phyloP scores from a whole-genome alignment of 92 coral and sea anemone species.

The Zoanthus sansibaricus region DNA sequence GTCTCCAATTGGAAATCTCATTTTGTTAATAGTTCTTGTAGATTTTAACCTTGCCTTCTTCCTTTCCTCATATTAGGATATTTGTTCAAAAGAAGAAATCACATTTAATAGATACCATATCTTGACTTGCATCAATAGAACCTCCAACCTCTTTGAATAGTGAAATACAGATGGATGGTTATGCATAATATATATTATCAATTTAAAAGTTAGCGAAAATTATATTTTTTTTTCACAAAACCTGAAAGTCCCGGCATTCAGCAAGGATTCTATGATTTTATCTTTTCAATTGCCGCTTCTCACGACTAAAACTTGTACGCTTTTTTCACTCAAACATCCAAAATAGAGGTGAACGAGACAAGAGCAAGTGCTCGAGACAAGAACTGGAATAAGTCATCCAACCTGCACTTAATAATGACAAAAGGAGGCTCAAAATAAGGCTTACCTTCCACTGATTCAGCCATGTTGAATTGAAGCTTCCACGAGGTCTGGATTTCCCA shows the following conservation, averaged over 20 bases:
- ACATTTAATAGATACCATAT: background rate
- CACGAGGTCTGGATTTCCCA: slow-evolving; percentile 48
- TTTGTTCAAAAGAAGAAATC: slow-evolving; percentile 2
- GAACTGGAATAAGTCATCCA: slow-evolving; percentile 23
- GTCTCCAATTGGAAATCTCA: slow-evolving; percentile 45
- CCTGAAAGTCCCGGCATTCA: slow-evolving; percentile 18
- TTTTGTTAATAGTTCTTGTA: slow-evolving; percentile 48
- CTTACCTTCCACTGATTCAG: slow-evolving; percentile 43
- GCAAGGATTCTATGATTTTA: slow-evolving; percentile 49
- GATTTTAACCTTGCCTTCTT: slow-evolving; percentile 30
- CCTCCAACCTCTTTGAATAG: slow-evolving; percentile 17
- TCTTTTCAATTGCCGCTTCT: slow-evolving; percentile 15
- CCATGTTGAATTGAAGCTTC: slow-evolving; percentile 28
- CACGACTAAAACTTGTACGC: background rate
- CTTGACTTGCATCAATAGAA: slow-evolving; percentile 25
- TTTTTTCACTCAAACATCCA: slow-evolving; percentile 20
- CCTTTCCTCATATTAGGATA: slow-evolving; percentile 13
- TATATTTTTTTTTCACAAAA: slow-evolving; percentile 13
- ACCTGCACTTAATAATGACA: slow-evolving; percentile 30
- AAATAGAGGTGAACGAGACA: slow-evolving; percentile 21
- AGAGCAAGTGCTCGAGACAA: background rate
- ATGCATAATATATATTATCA: too few relatives aligned
- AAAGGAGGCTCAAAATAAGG: slow-evolving; percentile 45
- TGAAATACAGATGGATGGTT: slow-evolving; percentile 12
- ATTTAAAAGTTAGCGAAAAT: slow-evolving; percentile 17